A percentile compares a stretch with the other conserved stretches of the same genome.
Conservation (phyloP, 2,113 vertebrate species). For the Dipodomys merriami region DNA sequence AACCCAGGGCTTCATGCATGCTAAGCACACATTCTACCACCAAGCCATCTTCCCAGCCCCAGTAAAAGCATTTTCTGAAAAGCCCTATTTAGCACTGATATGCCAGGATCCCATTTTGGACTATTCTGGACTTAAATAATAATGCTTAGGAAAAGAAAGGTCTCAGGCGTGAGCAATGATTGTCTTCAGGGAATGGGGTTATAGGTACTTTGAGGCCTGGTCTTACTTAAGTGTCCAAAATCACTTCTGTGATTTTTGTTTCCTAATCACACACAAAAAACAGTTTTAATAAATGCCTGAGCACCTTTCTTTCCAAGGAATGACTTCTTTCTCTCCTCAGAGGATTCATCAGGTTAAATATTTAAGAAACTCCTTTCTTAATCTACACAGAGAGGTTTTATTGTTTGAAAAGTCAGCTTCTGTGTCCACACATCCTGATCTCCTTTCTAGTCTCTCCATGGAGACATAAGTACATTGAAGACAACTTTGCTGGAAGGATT, state of each 20-base stretch:
- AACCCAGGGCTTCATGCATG: too few relatives aligned
- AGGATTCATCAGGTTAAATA: neutral
- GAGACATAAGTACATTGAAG: conserved; percentile 94
- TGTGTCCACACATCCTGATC: neutral
- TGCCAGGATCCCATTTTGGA: neutral
- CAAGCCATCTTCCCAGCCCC: too few relatives aligned
- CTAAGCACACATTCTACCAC: too few relatives aligned
- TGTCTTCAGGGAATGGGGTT: neutral
- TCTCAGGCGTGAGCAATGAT: neutral
- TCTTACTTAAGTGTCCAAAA: neutral
- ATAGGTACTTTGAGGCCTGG: rapidly evolving
- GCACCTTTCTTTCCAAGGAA: neutral
- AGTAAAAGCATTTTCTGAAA: neutral
- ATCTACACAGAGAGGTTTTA: neutral
- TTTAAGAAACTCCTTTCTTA: neutral
- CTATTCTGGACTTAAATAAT: neutral
- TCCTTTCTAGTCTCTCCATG: conserved; percentile 91
- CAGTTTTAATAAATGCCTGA: neutral
- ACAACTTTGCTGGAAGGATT: conserved; percentile 95
- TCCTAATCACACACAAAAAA: neutral
- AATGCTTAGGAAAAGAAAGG: neutral
- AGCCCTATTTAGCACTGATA: neutral
- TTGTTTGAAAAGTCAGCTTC: neutral
- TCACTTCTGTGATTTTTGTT: too few relatives aligned
- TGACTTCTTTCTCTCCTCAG: neutral